Evolutionary conservation across 2,888 invertebrate species (phyloP).

Genomic region (Miltochrista miniata): DNA sequence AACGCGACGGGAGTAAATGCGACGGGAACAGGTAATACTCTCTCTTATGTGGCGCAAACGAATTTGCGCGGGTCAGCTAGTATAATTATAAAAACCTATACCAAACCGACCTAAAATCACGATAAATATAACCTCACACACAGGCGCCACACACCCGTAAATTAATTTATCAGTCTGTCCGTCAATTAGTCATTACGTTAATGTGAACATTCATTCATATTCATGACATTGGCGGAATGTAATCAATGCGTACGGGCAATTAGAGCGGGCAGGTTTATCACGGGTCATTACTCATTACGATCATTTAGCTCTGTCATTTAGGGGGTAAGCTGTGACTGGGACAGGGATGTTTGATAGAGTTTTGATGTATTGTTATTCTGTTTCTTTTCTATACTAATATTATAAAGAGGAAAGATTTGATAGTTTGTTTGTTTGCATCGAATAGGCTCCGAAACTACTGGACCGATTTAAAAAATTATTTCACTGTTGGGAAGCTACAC

Average conservation of each 20-base stretch:
- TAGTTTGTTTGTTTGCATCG: too few species aligned
- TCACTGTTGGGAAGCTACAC: too few species aligned
- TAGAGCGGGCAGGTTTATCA: constrained; percentile 36
- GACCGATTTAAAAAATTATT: too few species aligned
- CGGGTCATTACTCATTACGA: constrained; percentile 26
- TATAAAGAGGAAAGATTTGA: too few species aligned
- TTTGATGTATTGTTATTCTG: too few species aligned
- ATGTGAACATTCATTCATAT: constrained; percentile 60
- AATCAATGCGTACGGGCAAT: constrained; percentile 54
- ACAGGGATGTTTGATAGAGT: too few species aligned
- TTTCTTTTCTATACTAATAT: too few species aligned
- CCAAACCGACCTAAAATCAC: background rate
- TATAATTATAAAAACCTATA: background rate
- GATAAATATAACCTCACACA: background rate
- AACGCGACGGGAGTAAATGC: too few species aligned
- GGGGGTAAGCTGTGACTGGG: constrained; percentile 5
- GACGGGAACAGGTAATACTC: too few species aligned
- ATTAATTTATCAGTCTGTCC: constrained; percentile 30
- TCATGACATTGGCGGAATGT: constrained; percentile 54
- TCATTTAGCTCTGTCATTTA: constrained; percentile 18
- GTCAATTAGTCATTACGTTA: constrained; percentile 46
- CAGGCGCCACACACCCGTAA: constrained; percentile 13
- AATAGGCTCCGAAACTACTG: too few species aligned
- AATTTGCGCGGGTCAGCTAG: too few species aligned
- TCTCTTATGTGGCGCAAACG: too few species aligned